Percentiles rank a stretch among this genome's conserved stretches.
phyloP scores from a whole-genome alignment of 2,888 invertebrate species.

The Cephonodes hylas region DNA sequence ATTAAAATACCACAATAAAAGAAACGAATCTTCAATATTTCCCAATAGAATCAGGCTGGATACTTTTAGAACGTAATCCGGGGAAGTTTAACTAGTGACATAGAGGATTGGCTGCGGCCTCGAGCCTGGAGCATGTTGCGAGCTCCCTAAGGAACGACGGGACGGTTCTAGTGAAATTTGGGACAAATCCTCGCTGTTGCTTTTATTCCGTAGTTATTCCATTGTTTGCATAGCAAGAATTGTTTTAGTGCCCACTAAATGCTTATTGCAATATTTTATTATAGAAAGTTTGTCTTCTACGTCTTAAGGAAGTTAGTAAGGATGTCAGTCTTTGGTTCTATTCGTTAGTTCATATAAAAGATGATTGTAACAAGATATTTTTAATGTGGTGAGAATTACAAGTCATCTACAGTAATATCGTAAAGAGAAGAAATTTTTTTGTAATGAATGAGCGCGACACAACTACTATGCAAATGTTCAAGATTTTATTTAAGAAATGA shows the following conservation, averaged over 20 bases:
- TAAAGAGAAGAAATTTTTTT: too few relatives aligned
- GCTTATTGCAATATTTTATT: background rate
- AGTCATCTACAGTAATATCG: too few relatives aligned
- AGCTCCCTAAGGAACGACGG: constrained; percentile 1
- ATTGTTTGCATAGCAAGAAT: background rate
- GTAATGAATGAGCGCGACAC: too few relatives aligned
- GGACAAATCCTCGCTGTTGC: constrained; percentile 18
- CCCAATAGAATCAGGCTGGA: constrained; percentile 11
- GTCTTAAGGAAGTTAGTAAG: too few relatives aligned
- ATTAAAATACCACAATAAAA: background rate
- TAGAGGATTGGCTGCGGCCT: constrained; percentile 35
- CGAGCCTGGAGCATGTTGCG: background rate
- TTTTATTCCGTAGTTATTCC: constrained; percentile 22
- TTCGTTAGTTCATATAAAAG: too few relatives aligned
- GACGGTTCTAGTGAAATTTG: constrained; percentile 20
- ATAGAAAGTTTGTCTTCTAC: background rate
- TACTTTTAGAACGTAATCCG: constrained; percentile 42
- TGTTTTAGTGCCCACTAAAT: background rate
- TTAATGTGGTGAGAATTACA: too few relatives aligned
- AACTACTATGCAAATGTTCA: too few relatives aligned
- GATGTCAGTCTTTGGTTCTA: too few relatives aligned
- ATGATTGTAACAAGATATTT: too few relatives aligned
- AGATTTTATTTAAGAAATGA: too few relatives aligned
- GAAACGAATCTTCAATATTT: background rate
- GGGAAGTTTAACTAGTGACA: constrained; percentile 29